Percentiles rank a stretch among this genome's conserved stretches.
These are phyloP conservation scores for Drosophila bipectinata DNA, from an alignment of 1,140 invertebrate species.

Conservation along the genomic window DNA sequence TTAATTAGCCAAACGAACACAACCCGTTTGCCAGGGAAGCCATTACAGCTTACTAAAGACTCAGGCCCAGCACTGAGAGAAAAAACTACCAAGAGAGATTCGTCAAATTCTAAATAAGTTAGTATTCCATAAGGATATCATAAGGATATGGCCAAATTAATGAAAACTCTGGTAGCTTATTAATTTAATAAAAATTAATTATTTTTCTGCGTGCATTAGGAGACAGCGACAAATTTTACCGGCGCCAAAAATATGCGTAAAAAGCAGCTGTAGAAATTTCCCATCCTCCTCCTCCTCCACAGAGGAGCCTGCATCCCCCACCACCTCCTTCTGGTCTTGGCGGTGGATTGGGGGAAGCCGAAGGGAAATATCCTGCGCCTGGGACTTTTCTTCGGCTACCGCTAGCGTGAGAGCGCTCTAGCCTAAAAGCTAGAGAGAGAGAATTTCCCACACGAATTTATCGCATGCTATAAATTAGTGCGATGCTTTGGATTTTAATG, in stretches of 20 bases:
- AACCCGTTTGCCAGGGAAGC: constrained; percentile 27
- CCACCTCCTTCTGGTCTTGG: too few relatives aligned
- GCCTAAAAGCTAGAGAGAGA: constrained; percentile 43
- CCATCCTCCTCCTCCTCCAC: not conserved
- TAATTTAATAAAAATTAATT: not conserved
- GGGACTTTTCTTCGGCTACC: constrained; percentile 10
- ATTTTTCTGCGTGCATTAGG: constrained; percentile 3
- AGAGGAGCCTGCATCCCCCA: not conserved
- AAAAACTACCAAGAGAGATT: not conserved
- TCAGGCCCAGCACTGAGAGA: not conserved
- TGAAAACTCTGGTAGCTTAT: not conserved
- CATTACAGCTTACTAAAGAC: constrained; percentile 6
- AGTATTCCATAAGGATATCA: too few relatives aligned
- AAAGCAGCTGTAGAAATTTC: constrained; percentile 17
- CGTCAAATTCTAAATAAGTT: too few relatives aligned
- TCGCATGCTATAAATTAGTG: constrained; percentile 55
- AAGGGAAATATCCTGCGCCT: constrained; percentile 35
- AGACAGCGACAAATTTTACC: constrained; percentile 34
- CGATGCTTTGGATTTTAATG: not conserved
- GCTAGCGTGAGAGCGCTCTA: not conserved
- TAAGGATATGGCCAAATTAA: not conserved
- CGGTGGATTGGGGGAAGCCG: not conserved
- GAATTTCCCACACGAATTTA: constrained; percentile 51
- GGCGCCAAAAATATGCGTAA: constrained; percentile 64
- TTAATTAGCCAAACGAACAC: constrained; percentile 67